Percentiles rank a stretch among this genome's conserved stretches.
phyloP scores from a whole-genome alignment of 2,797 vertebrate genomes.

The Megalops cyprinoides region DNA sequence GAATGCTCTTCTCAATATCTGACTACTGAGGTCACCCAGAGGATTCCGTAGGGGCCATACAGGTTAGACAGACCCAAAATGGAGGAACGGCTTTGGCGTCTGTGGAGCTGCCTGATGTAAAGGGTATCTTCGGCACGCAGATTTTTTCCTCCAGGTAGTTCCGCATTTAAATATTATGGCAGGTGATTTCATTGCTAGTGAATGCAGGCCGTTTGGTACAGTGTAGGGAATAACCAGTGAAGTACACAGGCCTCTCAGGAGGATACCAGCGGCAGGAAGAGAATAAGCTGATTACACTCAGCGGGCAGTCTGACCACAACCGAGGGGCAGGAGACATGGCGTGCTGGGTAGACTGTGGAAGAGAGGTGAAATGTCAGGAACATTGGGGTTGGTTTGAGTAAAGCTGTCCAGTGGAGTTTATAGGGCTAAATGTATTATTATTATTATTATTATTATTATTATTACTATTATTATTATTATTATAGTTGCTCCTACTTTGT shows the following conservation, averaged over 20 bases:
- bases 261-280: background rate
- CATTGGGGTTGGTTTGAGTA: slow-evolving; percentile 47
- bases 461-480: slow-evolving; percentile 48
- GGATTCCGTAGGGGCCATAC: background rate
- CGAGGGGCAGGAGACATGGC: background rate
- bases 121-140: background rate
- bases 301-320: background rate
- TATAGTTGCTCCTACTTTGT: slow-evolving; percentile 27
- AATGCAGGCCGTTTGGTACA: background rate
- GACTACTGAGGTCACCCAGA: slow-evolving; percentile 43
- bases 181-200: slow-evolving; percentile 1
- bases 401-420: slow-evolving; percentile 49
- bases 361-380: slow-evolving; percentile 45
- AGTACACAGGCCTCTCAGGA: background rate
- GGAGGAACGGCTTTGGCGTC: background rate
- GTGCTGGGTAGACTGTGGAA: slow-evolving; percentile 16
- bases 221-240: background rate
- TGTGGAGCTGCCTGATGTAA: background rate
- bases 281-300: too few relatives aligned
- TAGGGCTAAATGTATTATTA: slow-evolving; percentile 54
- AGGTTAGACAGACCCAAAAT: background rate
- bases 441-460: slow-evolving; percentile 42
- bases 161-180: slow-evolving; percentile 11
- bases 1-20: slow-evolving; percentile 32
- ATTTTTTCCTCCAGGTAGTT: background rate